Percentiles rank a stretch among this genome's conserved stretches.
Conservation (phyloP, 2,113 vertebrate species). For the Neoarius graeffei region DNA sequence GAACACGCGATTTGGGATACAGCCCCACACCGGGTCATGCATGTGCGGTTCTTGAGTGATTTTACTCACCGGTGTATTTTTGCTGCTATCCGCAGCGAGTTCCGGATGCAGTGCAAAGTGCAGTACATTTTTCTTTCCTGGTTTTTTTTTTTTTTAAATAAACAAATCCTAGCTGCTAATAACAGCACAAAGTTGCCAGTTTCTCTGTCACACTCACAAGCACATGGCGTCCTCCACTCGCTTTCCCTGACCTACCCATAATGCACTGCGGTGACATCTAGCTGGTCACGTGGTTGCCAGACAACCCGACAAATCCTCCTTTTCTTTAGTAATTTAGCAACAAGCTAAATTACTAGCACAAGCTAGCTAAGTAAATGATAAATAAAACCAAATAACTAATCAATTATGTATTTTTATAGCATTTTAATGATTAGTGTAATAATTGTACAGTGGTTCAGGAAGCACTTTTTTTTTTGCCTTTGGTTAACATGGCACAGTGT, state of each 20-base stretch:
- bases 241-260: conserved; percentile 75
- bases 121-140: conserved; percentile 64
- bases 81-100: conserved; percentile 64
- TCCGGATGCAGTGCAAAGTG: conserved; percentile 68
- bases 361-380: too few relatives aligned
- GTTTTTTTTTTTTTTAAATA: neutral
- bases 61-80: conserved; percentile 66
- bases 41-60: too few relatives aligned
- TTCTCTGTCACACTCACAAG: conserved; percentile 57
- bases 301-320: neutral
- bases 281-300: neutral
- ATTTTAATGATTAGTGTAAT: too few relatives aligned
- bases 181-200: neutral
- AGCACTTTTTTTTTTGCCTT: too few relatives aligned
- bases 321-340: too few relatives aligned
- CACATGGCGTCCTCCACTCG: conserved; percentile 75
- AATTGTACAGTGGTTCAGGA: too few relatives aligned
- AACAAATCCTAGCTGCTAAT: neutral
- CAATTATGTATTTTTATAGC: too few relatives aligned
- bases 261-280: conserved; percentile 57
- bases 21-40: neutral
- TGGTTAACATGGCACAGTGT: too few relatives aligned
- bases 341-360: too few relatives aligned
- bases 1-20: neutral
- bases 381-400: too few relatives aligned